phyloP scores from a whole-genome alignment of 2,113 vertebrate genomes.

The Indicator indicator region DNA sequence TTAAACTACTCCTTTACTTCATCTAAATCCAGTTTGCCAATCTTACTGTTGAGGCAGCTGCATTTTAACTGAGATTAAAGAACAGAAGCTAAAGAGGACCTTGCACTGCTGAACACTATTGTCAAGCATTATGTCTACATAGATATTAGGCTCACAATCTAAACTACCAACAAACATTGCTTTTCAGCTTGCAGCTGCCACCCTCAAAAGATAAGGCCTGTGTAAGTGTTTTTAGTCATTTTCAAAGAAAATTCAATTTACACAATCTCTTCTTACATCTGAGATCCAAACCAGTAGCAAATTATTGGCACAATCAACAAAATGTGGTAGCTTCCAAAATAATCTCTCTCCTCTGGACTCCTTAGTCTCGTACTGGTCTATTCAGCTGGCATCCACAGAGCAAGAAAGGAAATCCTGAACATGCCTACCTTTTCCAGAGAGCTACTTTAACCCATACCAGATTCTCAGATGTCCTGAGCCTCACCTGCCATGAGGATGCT shows the following conservation, averaged over 20 bases:
- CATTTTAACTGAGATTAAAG: slow-evolving; percentile 16
- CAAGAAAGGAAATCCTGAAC: neutral
- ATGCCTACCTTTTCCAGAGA: neutral
- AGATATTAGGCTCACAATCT: neutral
- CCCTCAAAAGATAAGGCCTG: neutral
- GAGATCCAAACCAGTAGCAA: neutral
- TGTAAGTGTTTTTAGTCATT: neutral
- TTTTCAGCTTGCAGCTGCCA: neutral
- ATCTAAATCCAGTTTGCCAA: neutral
- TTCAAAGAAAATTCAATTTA: neutral
- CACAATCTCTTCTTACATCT: neutral
- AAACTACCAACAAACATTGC: neutral
- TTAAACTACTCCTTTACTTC: neutral
- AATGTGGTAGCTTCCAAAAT: neutral
- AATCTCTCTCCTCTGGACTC: neutral
- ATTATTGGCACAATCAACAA: neutral
- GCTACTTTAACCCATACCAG: neutral
- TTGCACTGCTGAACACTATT: neutral
- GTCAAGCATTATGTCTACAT: neutral
- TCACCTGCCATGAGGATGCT: neutral
- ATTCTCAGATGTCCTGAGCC: neutral
- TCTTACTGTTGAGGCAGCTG: neutral
- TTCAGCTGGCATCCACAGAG: neutral
- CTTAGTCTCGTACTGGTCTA: neutral
- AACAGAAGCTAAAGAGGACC: neutral